Percentiles rank a stretch among this genome's conserved stretches.
Evolutionary conservation across 2,113 vertebrate genomes (phyloP).

Genomic region (Phalacrocorax pelagicus): DNA sequence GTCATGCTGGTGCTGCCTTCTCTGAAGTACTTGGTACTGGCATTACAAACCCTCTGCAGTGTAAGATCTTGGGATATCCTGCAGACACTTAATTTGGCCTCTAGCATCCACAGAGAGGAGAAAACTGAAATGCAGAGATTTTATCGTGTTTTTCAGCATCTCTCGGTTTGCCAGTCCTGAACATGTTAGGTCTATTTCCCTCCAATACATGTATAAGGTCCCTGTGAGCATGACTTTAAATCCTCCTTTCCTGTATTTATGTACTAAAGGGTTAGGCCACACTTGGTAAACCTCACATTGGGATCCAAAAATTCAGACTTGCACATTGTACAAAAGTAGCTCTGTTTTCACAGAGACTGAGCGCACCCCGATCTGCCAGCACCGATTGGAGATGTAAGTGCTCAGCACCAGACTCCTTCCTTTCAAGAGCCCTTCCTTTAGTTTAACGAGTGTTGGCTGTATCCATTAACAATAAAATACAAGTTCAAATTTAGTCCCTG

Average conservation of each 20-base stretch:
- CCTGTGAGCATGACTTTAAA: neutral
- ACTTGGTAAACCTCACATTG: neutral
- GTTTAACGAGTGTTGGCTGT: neutral
- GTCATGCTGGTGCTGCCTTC: neutral
- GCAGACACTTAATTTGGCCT: neutral
- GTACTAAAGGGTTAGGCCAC: neutral
- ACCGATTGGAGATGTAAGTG: neutral
- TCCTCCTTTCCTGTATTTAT: neutral
- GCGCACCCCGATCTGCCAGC: neutral
- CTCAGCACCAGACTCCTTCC: neutral
- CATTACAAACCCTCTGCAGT: neutral
- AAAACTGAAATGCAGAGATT: neutral
- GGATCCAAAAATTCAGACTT: neutral
- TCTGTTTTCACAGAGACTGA: neutral
- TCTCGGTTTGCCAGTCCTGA: neutral
- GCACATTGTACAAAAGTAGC: neutral
- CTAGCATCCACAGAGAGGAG: neutral
- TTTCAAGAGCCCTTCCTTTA: neutral
- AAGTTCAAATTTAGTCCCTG: constrained; percentile 9
- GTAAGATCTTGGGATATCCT: neutral
- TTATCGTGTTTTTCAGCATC: neutral
- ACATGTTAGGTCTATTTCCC: neutral
- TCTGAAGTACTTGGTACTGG: neutral
- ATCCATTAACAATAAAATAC: neutral
- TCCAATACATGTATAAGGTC: neutral